A percentile compares a stretch with the other conserved stretches of the same genome.
phyloP scores from a whole-genome alignment of 1,140 invertebrate genomes.

The Brachionus rubens region DNA sequence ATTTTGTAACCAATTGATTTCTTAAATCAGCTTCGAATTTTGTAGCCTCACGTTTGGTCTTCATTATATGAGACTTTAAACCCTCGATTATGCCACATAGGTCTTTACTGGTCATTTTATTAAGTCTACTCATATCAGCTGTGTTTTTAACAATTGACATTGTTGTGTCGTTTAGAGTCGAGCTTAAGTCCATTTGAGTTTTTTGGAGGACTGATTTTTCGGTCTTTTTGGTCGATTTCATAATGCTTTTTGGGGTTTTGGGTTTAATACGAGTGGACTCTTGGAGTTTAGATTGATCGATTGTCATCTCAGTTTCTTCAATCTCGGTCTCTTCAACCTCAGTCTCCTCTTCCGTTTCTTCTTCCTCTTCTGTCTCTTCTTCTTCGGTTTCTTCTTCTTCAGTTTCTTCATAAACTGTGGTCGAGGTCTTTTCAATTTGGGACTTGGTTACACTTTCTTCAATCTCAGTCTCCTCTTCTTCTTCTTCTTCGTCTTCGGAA shows the following conservation, averaged over 20 bases:
- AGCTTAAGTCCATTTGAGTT: neutral
- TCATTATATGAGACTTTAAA: neutral
- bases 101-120: neutral
- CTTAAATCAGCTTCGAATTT: constrained; percentile 9
- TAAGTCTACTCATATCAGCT: neutral
- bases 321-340: constrained; percentile 30
- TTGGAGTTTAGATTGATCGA: neutral
- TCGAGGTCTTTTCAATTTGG: neutral
- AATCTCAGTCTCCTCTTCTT: constrained; percentile 28
- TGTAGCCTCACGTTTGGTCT: neutral
- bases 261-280: constrained; percentile 23
- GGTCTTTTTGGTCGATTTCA: neutral
- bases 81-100: constrained; percentile 2
- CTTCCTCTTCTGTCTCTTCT: neutral
- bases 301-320: constrained; percentile 21
- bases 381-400: neutral
- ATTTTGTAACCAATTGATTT: neutral
- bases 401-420: constrained; percentile 7
- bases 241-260: constrained; percentile 11
- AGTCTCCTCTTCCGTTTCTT: constrained; percentile 18
- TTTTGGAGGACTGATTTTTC: neutral
- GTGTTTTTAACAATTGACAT: neutral
- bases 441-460: neutral
- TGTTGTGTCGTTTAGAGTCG: neutral
- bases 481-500: neutral